These are phyloP conservation scores for Lysandra coridon DNA, from an alignment of 2,888 invertebrate genomes.

Conservation along the genomic window DNA sequence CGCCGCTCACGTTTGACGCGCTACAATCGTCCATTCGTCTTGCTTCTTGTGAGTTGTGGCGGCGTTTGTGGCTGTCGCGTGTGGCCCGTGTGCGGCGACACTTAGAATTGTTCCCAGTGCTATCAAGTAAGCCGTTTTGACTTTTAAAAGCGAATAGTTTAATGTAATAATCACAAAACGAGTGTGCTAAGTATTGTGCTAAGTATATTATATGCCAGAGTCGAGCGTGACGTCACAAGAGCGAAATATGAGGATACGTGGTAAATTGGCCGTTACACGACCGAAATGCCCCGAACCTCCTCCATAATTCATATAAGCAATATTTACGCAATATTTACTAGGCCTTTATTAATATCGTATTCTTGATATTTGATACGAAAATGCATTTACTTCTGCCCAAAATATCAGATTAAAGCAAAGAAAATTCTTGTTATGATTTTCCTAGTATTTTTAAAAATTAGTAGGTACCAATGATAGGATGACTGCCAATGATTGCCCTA, in stretches of 20 bases:
- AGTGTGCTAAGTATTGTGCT: neutral
- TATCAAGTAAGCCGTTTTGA: too few species aligned
- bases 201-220: too few species aligned
- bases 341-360: neutral
- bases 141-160: neutral
- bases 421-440: too few species aligned
- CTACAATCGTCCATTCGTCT: too few species aligned
- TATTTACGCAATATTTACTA: conserved; percentile 1
- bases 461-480: too few species aligned
- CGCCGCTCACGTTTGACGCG: too few species aligned
- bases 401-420: neutral
- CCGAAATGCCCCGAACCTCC: neutral
- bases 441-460: too few species aligned
- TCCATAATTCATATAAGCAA: conserved; percentile 17
- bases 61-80: too few species aligned
- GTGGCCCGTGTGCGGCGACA: too few species aligned
- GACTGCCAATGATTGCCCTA: too few species aligned
- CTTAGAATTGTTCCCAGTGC: too few species aligned
- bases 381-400: neutral
- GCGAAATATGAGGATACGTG: neutral
- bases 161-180: neutral
- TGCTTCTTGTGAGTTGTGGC: too few species aligned
- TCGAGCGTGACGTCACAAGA: neutral
- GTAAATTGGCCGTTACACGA: conserved; percentile 13
- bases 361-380: neutral